Percentiles rank a stretch among this genome's conserved stretches.
phyloP scores from a whole-genome alignment of 53 echinoderm and acorn worm genomes.

The Astropecten irregularis region DNA sequence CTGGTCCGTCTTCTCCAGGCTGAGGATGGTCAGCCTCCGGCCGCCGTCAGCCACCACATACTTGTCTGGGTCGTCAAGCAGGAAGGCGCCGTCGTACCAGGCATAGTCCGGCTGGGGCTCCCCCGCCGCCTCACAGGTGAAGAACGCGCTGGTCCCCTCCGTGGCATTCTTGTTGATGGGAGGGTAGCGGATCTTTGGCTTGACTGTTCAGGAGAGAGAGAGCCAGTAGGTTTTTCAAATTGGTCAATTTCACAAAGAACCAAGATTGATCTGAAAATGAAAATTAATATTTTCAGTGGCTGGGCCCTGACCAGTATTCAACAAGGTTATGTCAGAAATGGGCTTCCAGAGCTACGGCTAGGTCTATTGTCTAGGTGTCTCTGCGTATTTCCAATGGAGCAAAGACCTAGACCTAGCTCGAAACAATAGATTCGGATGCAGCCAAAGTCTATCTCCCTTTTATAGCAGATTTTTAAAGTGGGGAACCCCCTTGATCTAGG shows the following conservation, averaged over 20 bases:
- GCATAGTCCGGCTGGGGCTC: slow-evolving; percentile 77
- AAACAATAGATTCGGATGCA: too few species aligned
- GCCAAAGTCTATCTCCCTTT: too few species aligned
- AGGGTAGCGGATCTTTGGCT: slow-evolving; percentile 58
- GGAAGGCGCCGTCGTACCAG: slow-evolving; percentile 54
- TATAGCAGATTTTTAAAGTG: too few species aligned
- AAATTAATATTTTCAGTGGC: not conserved
- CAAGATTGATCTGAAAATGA: not conserved
- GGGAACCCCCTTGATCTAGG: too few species aligned
- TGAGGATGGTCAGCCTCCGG: slow-evolving; percentile 62
- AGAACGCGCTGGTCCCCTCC: slow-evolving; percentile 43
- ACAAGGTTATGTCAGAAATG: too few species aligned
- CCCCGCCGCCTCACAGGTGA: slow-evolving; percentile 82
- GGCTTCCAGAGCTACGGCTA: too few species aligned
- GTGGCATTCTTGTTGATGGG: slow-evolving; percentile 66
- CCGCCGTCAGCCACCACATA: slow-evolving; percentile 58
- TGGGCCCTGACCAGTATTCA: not conserved
- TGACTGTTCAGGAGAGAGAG: not conserved
- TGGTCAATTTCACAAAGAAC: not conserved
- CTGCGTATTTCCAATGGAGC: too few species aligned
- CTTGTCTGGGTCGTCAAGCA: slow-evolving; percentile 46
- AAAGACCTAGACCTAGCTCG: too few species aligned
- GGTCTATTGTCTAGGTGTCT: too few species aligned
- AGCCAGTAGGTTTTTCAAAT: not conserved
- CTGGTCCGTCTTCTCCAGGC: slow-evolving; percentile 62